phyloP scores from a whole-genome alignment of 1,140 invertebrate species.

The Diprion similis region DNA sequence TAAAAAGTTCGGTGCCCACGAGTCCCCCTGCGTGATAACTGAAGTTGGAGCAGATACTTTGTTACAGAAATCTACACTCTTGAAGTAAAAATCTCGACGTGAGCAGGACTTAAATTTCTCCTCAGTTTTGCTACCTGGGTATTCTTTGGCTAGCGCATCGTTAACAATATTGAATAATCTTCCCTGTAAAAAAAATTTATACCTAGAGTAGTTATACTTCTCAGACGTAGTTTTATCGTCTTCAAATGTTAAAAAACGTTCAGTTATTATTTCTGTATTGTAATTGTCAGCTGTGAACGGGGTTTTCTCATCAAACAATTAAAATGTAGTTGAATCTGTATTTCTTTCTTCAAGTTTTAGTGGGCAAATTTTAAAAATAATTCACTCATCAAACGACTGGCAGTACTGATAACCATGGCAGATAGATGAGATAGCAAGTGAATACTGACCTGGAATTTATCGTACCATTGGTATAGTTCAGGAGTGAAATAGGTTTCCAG shows the following conservation, averaged over 20 bases:
- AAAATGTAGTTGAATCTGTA: too few species aligned
- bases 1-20: conserved; percentile 78
- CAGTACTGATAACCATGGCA: too few species aligned
- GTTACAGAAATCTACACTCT: conserved; percentile 39
- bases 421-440: too few species aligned
- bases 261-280: too few species aligned
- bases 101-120: conserved; percentile 58
- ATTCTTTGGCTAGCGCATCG: conserved; percentile 70
- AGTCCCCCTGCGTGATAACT: conserved; percentile 74
- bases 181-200: conserved; percentile 19
- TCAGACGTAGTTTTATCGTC: too few species aligned
- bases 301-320: too few species aligned
- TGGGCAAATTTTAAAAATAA: too few species aligned
- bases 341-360: too few species aligned
- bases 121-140: conserved; percentile 64
- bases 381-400: too few species aligned
- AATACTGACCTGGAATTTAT: conserved; percentile 63
- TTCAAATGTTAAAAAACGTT: too few species aligned
- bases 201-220: too few species aligned
- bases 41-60: conserved; percentile 46
- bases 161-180: conserved; percentile 60
- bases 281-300: too few species aligned
- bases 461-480: conserved; percentile 69
- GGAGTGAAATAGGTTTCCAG: conserved; percentile 68
- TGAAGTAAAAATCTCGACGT: conserved; percentile 41